phyloP scores from a whole-genome alignment of 2,797 vertebrate genomes.

The Acrocephalus scirpaceus region DNA sequence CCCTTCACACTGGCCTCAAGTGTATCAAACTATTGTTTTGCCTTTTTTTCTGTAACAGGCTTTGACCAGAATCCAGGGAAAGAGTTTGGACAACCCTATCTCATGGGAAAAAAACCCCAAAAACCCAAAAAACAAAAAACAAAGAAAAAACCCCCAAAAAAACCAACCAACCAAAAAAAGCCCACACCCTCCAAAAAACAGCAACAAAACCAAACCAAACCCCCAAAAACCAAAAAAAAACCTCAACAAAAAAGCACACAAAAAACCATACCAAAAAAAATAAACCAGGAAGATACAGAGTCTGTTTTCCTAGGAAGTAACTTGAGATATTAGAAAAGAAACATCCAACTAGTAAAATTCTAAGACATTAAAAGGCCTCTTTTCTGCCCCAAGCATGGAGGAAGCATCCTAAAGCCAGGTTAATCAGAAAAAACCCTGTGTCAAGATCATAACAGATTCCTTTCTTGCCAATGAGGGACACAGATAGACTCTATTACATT shows the following conservation, averaged over 20 bases:
- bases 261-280: too few relatives aligned
- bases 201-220: too few relatives aligned
- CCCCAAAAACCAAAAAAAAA: not conserved
- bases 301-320: not conserved
- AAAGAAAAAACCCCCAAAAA: not conserved
- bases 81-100: fast-evolving
- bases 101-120: not conserved
- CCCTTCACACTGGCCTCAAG: not conserved
- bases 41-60: not conserved
- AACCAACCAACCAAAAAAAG: too few relatives aligned
- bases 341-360: not conserved
- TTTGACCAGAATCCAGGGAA: not conserved
- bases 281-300: too few relatives aligned
- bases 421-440: not conserved
- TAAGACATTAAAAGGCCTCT: not conserved
- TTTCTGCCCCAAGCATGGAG: not conserved
- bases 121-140: too few relatives aligned
- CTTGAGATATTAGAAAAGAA: not conserved
- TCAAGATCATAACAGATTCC: not conserved
- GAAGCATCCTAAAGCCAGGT: not conserved
- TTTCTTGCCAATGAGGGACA: not conserved
- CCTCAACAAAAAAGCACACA: too few relatives aligned
- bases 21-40: not conserved
- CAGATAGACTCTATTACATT: not conserved
- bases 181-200: too few relatives aligned